These are phyloP conservation scores for Echiichthys vipera DNA, from an alignment of 2,797 vertebrate genomes.

Conservation along the genomic window DNA sequence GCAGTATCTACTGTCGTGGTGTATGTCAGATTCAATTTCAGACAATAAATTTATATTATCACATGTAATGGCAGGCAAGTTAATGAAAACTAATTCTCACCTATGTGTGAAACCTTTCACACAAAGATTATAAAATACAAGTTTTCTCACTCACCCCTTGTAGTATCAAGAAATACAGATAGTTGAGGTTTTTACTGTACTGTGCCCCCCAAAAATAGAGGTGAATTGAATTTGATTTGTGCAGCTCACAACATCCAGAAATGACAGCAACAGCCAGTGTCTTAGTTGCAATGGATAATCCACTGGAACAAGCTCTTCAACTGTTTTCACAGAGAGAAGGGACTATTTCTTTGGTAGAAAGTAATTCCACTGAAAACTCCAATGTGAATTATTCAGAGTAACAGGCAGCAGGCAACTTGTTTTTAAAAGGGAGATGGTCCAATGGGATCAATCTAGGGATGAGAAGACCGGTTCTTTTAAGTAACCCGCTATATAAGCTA, in stretches of 20 bases:
- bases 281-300: conserved; percentile 16
- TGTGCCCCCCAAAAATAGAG: not conserved
- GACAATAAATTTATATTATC: not conserved
- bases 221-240: not conserved
- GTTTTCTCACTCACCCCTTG: not conserved
- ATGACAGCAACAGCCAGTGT: not conserved
- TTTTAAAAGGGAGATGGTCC: too few species aligned
- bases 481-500: too few species aligned
- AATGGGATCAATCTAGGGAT: too few species aligned
- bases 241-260: not conserved
- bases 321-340: conserved; percentile 4
- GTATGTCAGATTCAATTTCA: conserved; percentile 7
- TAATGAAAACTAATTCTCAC: conserved; percentile 7
- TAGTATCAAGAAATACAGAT: not conserved
- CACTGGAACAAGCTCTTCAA: conserved; percentile 32
- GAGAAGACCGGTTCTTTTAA: too few species aligned
- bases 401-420: too few species aligned
- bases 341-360: not conserved
- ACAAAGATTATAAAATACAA: not conserved
- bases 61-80: not conserved
- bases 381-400: not conserved
- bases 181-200: not conserved
- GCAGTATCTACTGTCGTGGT: not conserved
- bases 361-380: not conserved
- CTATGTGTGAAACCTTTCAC: conserved; percentile 3